Base-by-base conservation (phyloP, 2,888 invertebrate species). In the Trachelus troglodyta region DNA sequence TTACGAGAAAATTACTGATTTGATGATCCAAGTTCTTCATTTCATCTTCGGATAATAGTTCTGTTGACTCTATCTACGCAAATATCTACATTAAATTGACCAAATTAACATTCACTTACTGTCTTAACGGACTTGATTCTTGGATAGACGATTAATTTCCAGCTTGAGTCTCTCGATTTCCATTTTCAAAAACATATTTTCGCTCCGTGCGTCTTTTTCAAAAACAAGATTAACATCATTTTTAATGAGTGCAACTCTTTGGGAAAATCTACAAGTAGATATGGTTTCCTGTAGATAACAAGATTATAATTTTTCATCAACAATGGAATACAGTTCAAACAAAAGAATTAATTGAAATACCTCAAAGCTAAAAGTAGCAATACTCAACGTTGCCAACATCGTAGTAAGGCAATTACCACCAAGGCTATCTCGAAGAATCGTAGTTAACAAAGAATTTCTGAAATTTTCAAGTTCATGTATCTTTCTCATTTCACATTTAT, bases 261-360 rank as follows among this genome's bases (percentile, higher is more conserved):
- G 93, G 4, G 93, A 92, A 84, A 93, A 94, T 87, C 92, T 92
- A 83, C 93, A 93, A 37, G 93, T 93, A 40, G 93, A 92, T 81
- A 93, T 85, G 4, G 93, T 92, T 89, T 93, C 93, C 93, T 93
- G 82, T 74, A 74, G 78, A 83, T 82, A 76, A 77, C 74, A 77
- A 83, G 82, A 83, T 79, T 78, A 85, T 12, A 12, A 35, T 23
- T 23, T 34, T 79, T 76, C 79, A 56, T 56, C 23, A 56, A 82
- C 83, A 34, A 85, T 84, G 15, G 86, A 71, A 33, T 87, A 83
- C 23, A 71, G 31, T 31, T 56, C 0, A 56, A 79, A 40, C 71
- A 1, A 15, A 75, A 40, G 9, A 37, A 9, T 35, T 79, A 87
- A n/a, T 23, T 34, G 11, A 33, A 35, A 75, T 69, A 88, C 92